Evolutionary conservation across 2,888 invertebrate genomes (phyloP).

Genomic region (Subacronicta megacephala): DNA sequence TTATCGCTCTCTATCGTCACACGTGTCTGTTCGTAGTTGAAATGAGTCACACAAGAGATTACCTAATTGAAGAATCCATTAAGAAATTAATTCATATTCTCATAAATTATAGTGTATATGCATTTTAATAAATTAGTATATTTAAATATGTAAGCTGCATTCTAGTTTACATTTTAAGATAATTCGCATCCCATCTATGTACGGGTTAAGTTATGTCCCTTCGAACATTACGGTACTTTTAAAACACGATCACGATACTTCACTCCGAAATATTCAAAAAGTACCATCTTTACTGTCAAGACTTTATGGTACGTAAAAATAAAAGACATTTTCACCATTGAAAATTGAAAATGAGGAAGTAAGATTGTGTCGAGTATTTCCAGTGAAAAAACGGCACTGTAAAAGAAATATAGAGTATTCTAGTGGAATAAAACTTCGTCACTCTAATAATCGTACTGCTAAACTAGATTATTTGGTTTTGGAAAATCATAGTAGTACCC

Average conservation of each 20-base stretch:
- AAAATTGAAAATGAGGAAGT: no score
- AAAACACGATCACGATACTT: not conserved
- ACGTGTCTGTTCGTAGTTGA: conserved; percentile 8
- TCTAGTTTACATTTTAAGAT: conserved; percentile 21
- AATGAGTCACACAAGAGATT: conserved; percentile 14
- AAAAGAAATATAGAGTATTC: no score
- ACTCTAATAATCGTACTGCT: no score
- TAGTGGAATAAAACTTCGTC: no score
- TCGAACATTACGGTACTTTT: not conserved
- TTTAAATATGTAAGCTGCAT: conserved; percentile 45
- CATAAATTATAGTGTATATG: not conserved
- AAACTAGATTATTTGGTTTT: no score
- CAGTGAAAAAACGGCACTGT: no score
- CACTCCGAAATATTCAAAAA: no score
- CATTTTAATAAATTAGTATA: conserved; percentile 24
- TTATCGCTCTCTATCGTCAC: conserved; percentile 4
- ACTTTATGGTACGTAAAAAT: no score
- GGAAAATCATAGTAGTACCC: no score
- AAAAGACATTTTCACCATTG: no score
- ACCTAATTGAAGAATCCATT: conserved; percentile 11
- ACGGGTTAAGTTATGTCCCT: conserved; percentile 15
- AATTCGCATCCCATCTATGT: conserved; percentile 42
- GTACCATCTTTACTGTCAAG: no score
- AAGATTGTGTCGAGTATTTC: no score
- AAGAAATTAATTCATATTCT: conserved; percentile 6